A percentile compares a stretch with the other conserved stretches of the same genome.
Evolutionary conservation across 2,888 invertebrate species (phyloP).

Genomic region (Leptinotarsa haldemani): DNA sequence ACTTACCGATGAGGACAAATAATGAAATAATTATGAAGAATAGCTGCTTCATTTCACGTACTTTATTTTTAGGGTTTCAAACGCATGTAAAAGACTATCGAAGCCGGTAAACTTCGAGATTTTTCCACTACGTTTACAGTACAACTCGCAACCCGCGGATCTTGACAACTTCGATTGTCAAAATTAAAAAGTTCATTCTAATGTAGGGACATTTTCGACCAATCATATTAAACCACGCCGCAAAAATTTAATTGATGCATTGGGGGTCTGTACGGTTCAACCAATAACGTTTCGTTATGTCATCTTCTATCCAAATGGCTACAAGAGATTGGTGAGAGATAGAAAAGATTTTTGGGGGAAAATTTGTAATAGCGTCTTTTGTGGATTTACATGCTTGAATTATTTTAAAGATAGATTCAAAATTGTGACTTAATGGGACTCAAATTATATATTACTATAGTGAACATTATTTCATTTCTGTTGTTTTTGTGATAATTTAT

Average conservation of each 20-base stretch:
- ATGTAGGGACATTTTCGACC: constrained; percentile 39
- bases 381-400: neutral
- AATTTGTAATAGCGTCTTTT: neutral
- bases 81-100: constrained; percentile 38
- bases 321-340: constrained; percentile 53
- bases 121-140: constrained; percentile 23
- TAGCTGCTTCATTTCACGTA: constrained; percentile 59
- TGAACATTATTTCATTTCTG: too few species aligned
- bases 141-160: neutral
- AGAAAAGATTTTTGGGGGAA: neutral
- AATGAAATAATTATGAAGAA: constrained; percentile 55
- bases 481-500: too few species aligned
- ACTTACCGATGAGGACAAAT: constrained; percentile 59
- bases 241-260: constrained; percentile 37
- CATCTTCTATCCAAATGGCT: constrained; percentile 61
- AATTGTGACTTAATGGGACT: too few species aligned
- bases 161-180: constrained; percentile 25
- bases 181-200: neutral
- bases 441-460: too few species aligned
- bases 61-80: constrained; percentile 25
- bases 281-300: constrained; percentile 50
- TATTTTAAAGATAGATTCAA: too few species aligned
- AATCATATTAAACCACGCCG: constrained; percentile 60
- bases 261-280: constrained; percentile 23
- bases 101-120: constrained; percentile 29